A percentile compares a stretch with the other conserved stretches of the same genome.
Evolutionary conservation across 2,113 vertebrate species (phyloP).

Genomic region (Pelodiscus sinensis): DNA sequence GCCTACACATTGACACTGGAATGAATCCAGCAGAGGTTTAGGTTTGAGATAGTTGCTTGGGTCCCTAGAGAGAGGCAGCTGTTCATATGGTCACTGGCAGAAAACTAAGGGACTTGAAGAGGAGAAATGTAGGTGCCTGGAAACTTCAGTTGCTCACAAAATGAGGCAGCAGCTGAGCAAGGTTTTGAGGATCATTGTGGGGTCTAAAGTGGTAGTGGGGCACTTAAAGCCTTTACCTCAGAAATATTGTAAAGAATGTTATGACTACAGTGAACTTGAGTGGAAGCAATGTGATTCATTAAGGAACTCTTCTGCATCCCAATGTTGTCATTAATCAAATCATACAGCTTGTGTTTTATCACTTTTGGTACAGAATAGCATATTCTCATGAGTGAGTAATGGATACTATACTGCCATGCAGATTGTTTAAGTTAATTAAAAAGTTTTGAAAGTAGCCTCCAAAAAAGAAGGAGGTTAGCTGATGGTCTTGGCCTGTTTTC

Average conservation of each 20-base stretch:
- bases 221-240: not conserved
- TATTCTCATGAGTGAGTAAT: slow-evolving; percentile 27
- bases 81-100: not conserved
- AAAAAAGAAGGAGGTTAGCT: not conserved
- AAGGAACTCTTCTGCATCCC: slow-evolving; percentile 10
- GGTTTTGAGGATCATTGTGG: not conserved
- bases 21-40: not conserved
- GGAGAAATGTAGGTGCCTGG: not conserved
- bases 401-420: not conserved
- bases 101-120: not conserved
- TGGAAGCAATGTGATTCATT: slow-evolving; percentile 29
- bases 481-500: not conserved
- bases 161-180: not conserved
- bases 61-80: not conserved
- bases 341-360: slow-evolving; percentile 27
- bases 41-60: not conserved
- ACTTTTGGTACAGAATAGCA: not conserved
- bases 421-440: slow-evolving; percentile 38
- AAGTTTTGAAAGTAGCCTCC: not conserved
- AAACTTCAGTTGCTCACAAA: not conserved
- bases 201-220: not conserved
- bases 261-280: slow-evolving; percentile 7
- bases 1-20: not conserved
- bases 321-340: slow-evolving; percentile 27
- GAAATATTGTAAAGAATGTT: slow-evolving; percentile 31